Evolutionary conservation across 1,140 invertebrate species (phyloP).

Genomic region (Drosophila insularis): DNA sequence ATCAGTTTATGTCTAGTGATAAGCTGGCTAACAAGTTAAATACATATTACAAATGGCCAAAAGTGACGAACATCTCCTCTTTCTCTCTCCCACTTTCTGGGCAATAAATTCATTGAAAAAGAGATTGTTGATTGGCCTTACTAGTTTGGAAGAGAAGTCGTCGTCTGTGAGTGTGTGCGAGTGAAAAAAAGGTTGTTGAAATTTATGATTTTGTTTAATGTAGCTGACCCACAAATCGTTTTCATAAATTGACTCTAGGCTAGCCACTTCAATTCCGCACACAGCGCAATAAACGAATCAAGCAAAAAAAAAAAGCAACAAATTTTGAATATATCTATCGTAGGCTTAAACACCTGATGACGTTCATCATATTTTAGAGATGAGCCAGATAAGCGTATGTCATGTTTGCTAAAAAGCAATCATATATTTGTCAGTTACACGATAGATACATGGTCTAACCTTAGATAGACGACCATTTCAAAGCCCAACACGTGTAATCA

Average conservation of each 20-base stretch:
- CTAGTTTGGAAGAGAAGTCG: constrained; percentile 41
- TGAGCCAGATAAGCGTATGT: constrained; percentile 16
- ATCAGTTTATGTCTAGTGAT: constrained; percentile 21
- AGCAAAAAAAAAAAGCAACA: constrained; percentile 18
- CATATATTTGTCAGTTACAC: too few species aligned
- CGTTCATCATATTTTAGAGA: constrained; percentile 30
- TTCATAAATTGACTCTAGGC: constrained; percentile 54
- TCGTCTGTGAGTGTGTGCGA: constrained; percentile 31
- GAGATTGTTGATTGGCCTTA: constrained; percentile 76
- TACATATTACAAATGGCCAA: constrained; percentile 1
- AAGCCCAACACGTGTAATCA: too few species aligned
- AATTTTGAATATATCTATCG: constrained; percentile 10
- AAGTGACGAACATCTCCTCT: constrained; percentile 17
- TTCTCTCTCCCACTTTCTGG: neutral
- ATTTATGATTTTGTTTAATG: constrained; percentile 44
- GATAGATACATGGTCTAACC: too few species aligned
- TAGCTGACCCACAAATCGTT: constrained; percentile 72
- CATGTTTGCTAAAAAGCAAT: neutral
- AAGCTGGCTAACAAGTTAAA: constrained; percentile 29
- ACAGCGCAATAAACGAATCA: constrained; percentile 39
- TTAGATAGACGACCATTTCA: too few species aligned
- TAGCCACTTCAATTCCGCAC: constrained; percentile 72
- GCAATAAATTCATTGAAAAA: constrained; percentile 54
- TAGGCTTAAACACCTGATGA: constrained; percentile 41
- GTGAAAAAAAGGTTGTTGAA: constrained; percentile 53